Base-by-base conservation (phyloP, 2,113 vertebrate genomes). In the Leptobrachium ailaonicum region DNA sequence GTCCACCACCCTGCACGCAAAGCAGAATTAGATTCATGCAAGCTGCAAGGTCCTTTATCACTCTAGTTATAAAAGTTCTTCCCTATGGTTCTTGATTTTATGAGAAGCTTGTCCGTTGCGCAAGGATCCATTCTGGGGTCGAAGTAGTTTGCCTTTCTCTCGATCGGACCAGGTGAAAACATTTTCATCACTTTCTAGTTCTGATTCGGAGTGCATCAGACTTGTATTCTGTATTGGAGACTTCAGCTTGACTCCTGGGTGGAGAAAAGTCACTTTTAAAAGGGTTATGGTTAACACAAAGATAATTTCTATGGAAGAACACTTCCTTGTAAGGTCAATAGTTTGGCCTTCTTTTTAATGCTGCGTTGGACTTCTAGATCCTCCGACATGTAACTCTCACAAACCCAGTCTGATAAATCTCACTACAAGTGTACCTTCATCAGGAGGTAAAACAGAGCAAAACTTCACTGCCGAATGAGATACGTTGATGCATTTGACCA, bases 181-280 rank as follows among this genome's bases (percentile, higher is more conserved):
- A 50, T 94, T 95, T 1, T 99, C 97, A 0, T 99, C 98, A 0
- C 97, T 99, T 88, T 98, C 96, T 90, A 98, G 89, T 66, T 99
- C 97, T 0, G 98, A 99, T 87, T 99, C 97, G 0, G 98, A 99
- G 84, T 92, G 96, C 97, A 99, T 98, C 87, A 99, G 93, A 81
- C 96, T 96, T 0, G 96, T 98, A 82, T 93, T 96, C 75, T 93
- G 95, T n/a, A 87, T 79, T 0, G 95, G 92, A 0, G 93, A 87
- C 87, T 98, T 99, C 83, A 94, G 85, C 5, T 94, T 96, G 76
- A 87, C 41, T 0, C 91, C 97, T 99, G 88, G 0, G 8, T 9
- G 40, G 66, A 72, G 73, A 62, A 67, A 40, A 44, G 20, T 32
- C 20, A 32, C 41, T 8, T 45, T 44, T 45, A 14, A 13, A 75